Evolutionary conservation across 2,113 vertebrate species (phyloP), one percentile per base, ranked within the genome.

Genomic region (Castor canadensis): DNA sequence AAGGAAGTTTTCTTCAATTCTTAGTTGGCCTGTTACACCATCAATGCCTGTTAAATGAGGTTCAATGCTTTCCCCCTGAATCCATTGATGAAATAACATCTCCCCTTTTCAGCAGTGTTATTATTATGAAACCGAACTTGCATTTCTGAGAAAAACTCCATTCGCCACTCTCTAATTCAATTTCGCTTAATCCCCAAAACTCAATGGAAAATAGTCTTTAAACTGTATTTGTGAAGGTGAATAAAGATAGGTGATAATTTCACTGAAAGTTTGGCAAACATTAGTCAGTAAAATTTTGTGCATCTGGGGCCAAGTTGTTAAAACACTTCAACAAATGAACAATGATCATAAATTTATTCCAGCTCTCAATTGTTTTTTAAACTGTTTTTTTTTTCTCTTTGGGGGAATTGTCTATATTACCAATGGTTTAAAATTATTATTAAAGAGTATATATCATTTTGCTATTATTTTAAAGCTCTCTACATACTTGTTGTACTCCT

Each of bases 321-420:
- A 73, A n/a, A 85, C 16, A 49, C 40, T 89, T 85, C 60, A 60
- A 92, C 13, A 87, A 87, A 92, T 95, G 20, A 76, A 56, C 58
- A 82, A 73, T 80, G 38, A 72, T 72, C 38, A 49, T 60, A 58
- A 22, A 10, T 73, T 82, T 83, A 87, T 47, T 91, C 56, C 24
- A 60, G 49, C 35, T 82, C 77, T 83, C 20, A 79, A 35, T 64
- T 71, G 38, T 32, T 77, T 77, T 94, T 77, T 87, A 64, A 91
- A 88, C 26, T 72, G 35, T 1, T 77, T 30, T 64, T 32, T 77
- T 69, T 56, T 69, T 49, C 3, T 52, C 32, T 66, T 87, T 45
- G n/a, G 10, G 1, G 32, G 13, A 71, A 91, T 77, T 94, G 15
- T 38, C 30, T 2, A 77, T 47, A 49, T 91, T 72, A 81, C 52